These are phyloP conservation scores for Protula sp. DNA, from an alignment of 2,888 invertebrate genomes.

Conservation along the genomic window DNA sequence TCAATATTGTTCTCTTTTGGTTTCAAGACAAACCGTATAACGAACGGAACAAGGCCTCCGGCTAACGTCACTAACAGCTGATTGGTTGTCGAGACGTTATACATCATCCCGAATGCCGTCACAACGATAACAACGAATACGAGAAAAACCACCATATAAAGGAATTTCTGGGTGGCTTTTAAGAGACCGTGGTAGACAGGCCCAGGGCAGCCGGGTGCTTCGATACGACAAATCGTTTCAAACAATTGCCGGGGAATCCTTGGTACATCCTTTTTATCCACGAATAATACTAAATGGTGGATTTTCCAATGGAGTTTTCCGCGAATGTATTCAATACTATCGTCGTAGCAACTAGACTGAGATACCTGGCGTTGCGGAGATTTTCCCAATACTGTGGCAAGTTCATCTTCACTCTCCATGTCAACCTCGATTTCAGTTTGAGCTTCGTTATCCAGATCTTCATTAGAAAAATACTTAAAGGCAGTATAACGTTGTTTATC, in stretches of 20 bases:
- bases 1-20: not conserved
- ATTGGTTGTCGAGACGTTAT: conserved; percentile 44
- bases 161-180: conserved; percentile 41
- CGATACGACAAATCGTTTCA: conserved; percentile 40
- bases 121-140: conserved; percentile 47
- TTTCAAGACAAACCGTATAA: conserved; percentile 23
- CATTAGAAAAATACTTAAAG: conserved; percentile 30
- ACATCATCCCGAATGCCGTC: conserved; percentile 44
- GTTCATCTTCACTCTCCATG: conserved; percentile 9
- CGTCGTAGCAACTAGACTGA: not conserved
- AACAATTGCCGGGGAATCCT: conserved; percentile 45
- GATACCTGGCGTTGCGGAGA: not conserved
- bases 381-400: not conserved
- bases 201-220: conserved; percentile 46
- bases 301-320: conserved; percentile 24
- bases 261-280: conserved; percentile 36
- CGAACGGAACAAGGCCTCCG: conserved; percentile 45
- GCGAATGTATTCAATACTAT: conserved; percentile 21
- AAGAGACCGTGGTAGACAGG: conserved; percentile 45
- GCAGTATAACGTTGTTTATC: conserved; percentile 44
- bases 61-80: conserved; percentile 45
- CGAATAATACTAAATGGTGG: conserved; percentile 19
- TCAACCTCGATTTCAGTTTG: conserved; percentile 3
- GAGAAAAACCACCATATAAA: conserved; percentile 44
- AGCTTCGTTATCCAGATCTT: conserved; percentile 22